Percentiles rank a stretch among this genome's conserved stretches.
Conservation (phyloP, 2,113 vertebrate species). For the Macaca nemestrina region DNA sequence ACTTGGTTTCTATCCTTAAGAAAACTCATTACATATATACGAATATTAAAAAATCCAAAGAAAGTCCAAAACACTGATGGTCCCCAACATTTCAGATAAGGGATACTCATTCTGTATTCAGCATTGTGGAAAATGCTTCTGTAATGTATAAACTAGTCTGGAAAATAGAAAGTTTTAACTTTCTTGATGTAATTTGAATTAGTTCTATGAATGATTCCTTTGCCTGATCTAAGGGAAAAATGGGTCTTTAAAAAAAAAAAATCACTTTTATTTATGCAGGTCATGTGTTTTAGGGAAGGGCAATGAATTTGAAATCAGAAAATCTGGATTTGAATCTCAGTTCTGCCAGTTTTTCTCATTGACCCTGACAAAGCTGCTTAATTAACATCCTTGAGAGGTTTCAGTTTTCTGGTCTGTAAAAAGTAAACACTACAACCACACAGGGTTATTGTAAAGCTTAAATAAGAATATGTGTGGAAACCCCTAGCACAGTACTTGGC, state of each 20-base stretch:
- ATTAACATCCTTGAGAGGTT: not conserved
- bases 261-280: not conserved
- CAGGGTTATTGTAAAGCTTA: not conserved
- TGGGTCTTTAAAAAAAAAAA: not conserved
- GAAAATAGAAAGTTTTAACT: not conserved
- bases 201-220: not conserved
- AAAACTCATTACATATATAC: not conserved
- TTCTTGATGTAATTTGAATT: not conserved
- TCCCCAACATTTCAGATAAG: not conserved
- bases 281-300: not conserved
- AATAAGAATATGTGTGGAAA: not conserved
- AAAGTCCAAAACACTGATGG: not conserved
- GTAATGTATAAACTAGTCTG: not conserved
- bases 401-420: slow-evolving; percentile 13
- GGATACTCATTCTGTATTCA: not conserved
- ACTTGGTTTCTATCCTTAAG: not conserved
- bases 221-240: not conserved
- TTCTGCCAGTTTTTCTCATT: not conserved
- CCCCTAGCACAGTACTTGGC: not conserved
- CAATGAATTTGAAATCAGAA: not conserved
- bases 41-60: not conserved
- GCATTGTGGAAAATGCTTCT: not conserved
- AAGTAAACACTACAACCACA: not conserved
- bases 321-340: not conserved
- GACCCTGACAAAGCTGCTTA: not conserved